phyloP scores from a whole-genome alignment of 2,888 invertebrate species.

The Halocaridina rubra region DNA sequence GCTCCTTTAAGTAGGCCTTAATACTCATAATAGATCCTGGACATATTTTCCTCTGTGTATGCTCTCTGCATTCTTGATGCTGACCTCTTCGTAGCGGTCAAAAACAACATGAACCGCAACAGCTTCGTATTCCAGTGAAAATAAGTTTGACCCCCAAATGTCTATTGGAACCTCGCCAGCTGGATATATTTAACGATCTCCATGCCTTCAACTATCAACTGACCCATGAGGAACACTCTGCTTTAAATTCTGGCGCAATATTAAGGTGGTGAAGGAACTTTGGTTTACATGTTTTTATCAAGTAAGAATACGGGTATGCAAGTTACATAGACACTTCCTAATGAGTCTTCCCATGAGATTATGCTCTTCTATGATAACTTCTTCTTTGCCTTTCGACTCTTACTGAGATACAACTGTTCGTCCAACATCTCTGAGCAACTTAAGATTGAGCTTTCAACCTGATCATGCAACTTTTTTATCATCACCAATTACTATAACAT shows the following conservation, averaged over 20 bases:
- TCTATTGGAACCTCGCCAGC: neutral
- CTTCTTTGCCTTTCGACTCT: no score
- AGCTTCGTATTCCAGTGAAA: neutral
- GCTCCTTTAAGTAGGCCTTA: no score
- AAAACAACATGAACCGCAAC: neutral
- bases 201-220: neutral
- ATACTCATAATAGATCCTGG: no score
- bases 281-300: neutral
- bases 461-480: no score
- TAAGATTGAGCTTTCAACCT: no score
- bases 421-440: no score
- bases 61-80: slow-evolving; percentile 8
- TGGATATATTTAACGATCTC: no score
- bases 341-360: neutral
- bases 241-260: neutral
- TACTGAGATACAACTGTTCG: no score
- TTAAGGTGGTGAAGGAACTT: neutral
- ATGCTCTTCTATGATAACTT: neutral
- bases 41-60: neutral
- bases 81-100: neutral
- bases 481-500: no score
- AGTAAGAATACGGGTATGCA: no score
- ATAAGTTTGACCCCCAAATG: neutral
- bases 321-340: neutral
- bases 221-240: neutral